phyloP scores from a whole-genome alignment of 2,888 invertebrate genomes.

The Cantharis nigra region DNA sequence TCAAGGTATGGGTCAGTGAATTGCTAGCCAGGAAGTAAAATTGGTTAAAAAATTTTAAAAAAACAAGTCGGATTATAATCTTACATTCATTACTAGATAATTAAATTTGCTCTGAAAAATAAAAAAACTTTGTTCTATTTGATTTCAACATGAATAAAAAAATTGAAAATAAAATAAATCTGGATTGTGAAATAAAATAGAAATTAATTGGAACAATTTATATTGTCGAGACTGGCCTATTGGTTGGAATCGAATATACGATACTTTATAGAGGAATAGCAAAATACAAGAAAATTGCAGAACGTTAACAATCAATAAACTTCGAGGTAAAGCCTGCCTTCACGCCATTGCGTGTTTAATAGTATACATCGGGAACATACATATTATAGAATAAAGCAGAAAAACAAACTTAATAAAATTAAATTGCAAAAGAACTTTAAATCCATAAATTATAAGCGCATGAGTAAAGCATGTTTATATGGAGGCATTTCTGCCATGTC shows the following conservation, averaged over 20 bases:
- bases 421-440: neutral
- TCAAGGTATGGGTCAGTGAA: neutral
- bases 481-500: neutral
- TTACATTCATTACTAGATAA: too few species aligned
- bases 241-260: neutral
- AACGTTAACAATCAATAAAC: neutral
- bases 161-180: neutral
- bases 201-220: neutral
- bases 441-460: neutral
- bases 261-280: neutral
- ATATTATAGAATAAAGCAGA: neutral
- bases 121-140: too few species aligned
- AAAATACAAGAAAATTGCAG: neutral
- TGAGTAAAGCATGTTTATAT: neutral
- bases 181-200: neutral
- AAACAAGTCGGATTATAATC: neutral
- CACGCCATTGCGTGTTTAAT: neutral
- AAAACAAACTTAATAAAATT: neutral
- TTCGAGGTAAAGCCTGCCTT: neutral
- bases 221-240: neutral
- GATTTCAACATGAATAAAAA: neutral
- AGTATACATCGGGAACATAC: neutral
- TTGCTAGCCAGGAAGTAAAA: neutral
- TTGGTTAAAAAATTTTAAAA: neutral
- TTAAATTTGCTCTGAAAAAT: too few species aligned